Conservation (phyloP, 2,888 invertebrate genomes). For the Megamerina dolium region DNA sequence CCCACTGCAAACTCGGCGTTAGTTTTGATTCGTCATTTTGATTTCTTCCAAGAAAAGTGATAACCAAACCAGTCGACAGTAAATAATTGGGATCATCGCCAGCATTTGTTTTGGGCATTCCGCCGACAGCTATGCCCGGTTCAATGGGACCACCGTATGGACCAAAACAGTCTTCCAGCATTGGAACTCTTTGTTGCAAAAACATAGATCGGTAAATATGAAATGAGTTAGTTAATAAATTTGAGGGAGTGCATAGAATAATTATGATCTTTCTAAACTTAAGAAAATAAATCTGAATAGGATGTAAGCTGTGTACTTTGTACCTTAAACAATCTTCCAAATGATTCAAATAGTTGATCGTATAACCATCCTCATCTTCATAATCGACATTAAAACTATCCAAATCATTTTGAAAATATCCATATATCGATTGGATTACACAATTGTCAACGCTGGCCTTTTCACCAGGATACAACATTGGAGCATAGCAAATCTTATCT, state of each 20-base stretch:
- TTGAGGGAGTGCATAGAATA: too few species aligned
- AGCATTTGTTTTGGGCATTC: slow-evolving; percentile 55
- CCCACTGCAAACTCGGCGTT: slow-evolving; percentile 66
- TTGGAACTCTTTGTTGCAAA: slow-evolving; percentile 53
- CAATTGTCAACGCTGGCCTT: slow-evolving; percentile 59
- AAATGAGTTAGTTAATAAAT: too few species aligned
- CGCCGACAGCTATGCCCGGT: slow-evolving; percentile 79
- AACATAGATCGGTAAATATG: too few species aligned
- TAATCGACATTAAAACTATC: slow-evolving; percentile 49
- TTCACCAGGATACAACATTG: slow-evolving; percentile 62
- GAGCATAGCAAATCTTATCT: slow-evolving; percentile 77
- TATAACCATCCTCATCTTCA: slow-evolving; percentile 43
- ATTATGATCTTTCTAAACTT: too few species aligned
- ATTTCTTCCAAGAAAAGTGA: slow-evolving; percentile 76
- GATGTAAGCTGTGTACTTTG: too few species aligned
- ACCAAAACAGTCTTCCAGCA: slow-evolving; percentile 64
- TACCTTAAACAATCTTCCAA: slow-evolving; percentile 44
- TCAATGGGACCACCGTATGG: slow-evolving; percentile 84
- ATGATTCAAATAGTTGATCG: slow-evolving; percentile 46
- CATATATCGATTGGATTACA: slow-evolving; percentile 73
- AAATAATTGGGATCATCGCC: slow-evolving; percentile 54
- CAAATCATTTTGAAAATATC: slow-evolving; percentile 66
- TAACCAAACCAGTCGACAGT: slow-evolving; percentile 61
- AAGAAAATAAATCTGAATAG: too few species aligned
- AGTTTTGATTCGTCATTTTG: slow-evolving; percentile 56